Percentiles rank a stretch among this genome's conserved stretches.
Evolutionary conservation across 2,113 vertebrate species (phyloP).

Genomic region (Bungarus multicinctus): DNA sequence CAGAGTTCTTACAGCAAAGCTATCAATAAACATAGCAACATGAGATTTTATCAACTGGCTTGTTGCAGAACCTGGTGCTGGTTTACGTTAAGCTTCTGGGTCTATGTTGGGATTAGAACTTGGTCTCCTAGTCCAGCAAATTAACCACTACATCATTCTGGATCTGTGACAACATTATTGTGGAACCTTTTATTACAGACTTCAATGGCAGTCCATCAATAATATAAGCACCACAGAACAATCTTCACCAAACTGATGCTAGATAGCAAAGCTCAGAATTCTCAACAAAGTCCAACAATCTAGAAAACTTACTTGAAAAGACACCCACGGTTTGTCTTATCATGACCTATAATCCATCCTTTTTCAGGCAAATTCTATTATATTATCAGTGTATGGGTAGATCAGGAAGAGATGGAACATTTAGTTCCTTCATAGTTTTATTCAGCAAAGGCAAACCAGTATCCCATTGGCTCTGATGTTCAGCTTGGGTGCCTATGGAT

Average conservation of each 20-base stretch:
- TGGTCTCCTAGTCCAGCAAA: not conserved
- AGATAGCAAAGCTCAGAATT: not conserved
- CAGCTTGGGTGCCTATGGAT: slow-evolving; percentile 33
- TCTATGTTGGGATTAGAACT: not conserved
- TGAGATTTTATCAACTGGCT: not conserved
- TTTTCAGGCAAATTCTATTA: not conserved
- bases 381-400: not conserved
- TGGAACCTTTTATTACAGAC: not conserved
- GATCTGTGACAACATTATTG: not conserved
- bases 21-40: not conserved
- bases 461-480: slow-evolving; percentile 37
- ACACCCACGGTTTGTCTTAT: not conserved
- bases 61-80: not conserved
- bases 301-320: not conserved
- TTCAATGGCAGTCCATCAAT: not conserved
- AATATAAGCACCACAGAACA: not conserved
- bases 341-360: not conserved
- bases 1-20: not conserved
- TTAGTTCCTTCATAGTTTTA: not conserved
- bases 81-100: not conserved
- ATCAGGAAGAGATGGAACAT: not conserved
- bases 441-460: slow-evolving; percentile 10
- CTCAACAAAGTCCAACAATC: not conserved
- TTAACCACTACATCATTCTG: not conserved
- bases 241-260: not conserved